Percentiles rank a stretch among this genome's conserved stretches.
These are phyloP conservation scores for Gymnoscelis rufifasciata DNA, from an alignment of 2,888 invertebrate species.

Conservation along the genomic window DNA sequence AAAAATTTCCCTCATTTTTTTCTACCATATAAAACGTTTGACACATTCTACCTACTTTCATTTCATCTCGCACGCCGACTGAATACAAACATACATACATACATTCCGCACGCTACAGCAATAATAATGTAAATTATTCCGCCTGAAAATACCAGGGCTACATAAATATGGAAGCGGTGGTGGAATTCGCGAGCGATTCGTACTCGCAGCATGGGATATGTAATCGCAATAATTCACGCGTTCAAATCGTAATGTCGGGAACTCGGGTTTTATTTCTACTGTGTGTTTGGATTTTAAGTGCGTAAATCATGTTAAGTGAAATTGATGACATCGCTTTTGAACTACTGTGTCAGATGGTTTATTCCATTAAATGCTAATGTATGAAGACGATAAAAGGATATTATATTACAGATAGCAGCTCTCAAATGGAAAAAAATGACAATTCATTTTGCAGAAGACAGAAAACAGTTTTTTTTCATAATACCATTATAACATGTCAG, in stretches of 20 bases:
- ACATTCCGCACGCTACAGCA: constrained; percentile 23
- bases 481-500: too few species aligned
- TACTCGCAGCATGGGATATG: constrained; percentile 2
- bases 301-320: not conserved
- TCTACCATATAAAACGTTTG: too few species aligned
- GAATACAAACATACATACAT: constrained; percentile 1
- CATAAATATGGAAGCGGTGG: constrained; percentile 27
- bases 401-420: too few species aligned
- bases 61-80: too few species aligned
- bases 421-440: too few species aligned
- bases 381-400: too few species aligned
- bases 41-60: too few species aligned
- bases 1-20: too few species aligned
- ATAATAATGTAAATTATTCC: constrained; percentile 38
- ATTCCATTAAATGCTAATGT: too few species aligned
- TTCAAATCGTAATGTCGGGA: constrained; percentile 15
- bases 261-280: constrained; percentile 1
- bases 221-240: constrained; percentile 28
- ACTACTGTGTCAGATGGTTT: too few species aligned
- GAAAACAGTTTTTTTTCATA: too few species aligned
- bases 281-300: not conserved
- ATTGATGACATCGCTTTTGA: too few species aligned
- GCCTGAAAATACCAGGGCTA: constrained; percentile 27
- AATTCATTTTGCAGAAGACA: constrained; percentile 3
- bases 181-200: constrained; percentile 17